These are phyloP conservation scores for Penaeus monodon DNA, from an alignment of 2,888 invertebrate species.

Conservation along the genomic window DNA sequence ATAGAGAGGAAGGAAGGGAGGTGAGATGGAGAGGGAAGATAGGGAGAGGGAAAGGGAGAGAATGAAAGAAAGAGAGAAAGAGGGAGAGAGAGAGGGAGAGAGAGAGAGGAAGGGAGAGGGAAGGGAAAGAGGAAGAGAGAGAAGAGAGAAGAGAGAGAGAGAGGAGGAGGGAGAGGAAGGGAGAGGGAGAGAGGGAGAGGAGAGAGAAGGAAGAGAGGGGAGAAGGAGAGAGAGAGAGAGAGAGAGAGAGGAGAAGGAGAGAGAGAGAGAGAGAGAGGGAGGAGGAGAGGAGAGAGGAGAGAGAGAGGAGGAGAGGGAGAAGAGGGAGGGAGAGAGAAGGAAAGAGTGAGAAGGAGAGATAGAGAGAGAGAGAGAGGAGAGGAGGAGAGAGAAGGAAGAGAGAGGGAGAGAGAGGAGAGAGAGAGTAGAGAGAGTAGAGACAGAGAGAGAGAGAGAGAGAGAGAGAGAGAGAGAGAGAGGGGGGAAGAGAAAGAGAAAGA, in stretches of 20 bases:
- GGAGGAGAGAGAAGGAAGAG: neutral
- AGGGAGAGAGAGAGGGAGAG: neutral
- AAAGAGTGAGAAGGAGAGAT: accelerated
- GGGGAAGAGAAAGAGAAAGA: neutral
- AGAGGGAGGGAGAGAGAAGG: neutral
- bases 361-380: no score
- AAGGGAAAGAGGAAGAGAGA: neutral
- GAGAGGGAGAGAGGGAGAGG: slow-evolving; percentile 2
- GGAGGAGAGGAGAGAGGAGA: neutral
- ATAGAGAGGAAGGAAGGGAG: neutral
- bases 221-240: neutral
- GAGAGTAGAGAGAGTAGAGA: neutral
- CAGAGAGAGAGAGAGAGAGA: neutral
- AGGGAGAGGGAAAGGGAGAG: neutral
- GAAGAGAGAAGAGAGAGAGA: slow-evolving; percentile 1
- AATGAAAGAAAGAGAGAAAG: neutral
- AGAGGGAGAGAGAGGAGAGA: neutral
- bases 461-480: neutral
- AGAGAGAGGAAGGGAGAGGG: neutral
- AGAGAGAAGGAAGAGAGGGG: slow-evolving; percentile 10
- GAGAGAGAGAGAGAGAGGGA: neutral
- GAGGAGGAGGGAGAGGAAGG: neutral
- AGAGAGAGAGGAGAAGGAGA: neutral
- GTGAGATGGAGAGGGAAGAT: no score
- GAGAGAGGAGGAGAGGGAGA: slow-evolving; percentile 7